Evolutionary conservation across 2,888 invertebrate genomes (phyloP).

Genomic region (Pyrrhosoma nymphula): DNA sequence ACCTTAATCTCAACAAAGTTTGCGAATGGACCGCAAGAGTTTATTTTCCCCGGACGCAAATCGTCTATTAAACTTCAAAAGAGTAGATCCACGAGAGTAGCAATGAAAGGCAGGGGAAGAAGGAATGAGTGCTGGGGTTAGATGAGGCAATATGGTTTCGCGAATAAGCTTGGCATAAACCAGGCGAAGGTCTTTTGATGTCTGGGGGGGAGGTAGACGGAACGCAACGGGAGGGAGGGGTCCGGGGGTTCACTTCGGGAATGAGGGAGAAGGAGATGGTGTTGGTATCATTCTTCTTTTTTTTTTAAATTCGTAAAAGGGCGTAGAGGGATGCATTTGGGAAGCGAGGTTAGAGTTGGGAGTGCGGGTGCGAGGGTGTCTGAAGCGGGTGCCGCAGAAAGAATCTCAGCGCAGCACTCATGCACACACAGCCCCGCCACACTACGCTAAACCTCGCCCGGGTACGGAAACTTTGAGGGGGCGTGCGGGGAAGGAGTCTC

Average conservation of each 20-base stretch:
- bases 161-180: neutral
- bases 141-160: neutral
- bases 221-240: neutral
- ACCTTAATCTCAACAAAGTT: too few relatives aligned
- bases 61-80: neutral
- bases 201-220: neutral
- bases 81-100: neutral
- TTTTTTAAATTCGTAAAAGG: neutral
- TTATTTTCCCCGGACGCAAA: neutral
- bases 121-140: neutral
- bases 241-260: neutral
- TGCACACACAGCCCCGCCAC: neutral
- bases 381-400: neutral
- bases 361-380: slow-evolving; percentile 16
- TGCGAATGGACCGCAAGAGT: neutral
- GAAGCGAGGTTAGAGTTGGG: neutral
- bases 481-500: too few relatives aligned
- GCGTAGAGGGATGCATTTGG: neutral
- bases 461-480: neutral
- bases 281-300: neutral
- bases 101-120: neutral
- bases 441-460: neutral
- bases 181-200: slow-evolving; percentile 40
- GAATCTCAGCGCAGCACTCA: neutral
- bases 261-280: neutral